Evolutionary conservation across 2,888 invertebrate genomes (phyloP).

Genomic region (Eupithecia pulchellata): DNA sequence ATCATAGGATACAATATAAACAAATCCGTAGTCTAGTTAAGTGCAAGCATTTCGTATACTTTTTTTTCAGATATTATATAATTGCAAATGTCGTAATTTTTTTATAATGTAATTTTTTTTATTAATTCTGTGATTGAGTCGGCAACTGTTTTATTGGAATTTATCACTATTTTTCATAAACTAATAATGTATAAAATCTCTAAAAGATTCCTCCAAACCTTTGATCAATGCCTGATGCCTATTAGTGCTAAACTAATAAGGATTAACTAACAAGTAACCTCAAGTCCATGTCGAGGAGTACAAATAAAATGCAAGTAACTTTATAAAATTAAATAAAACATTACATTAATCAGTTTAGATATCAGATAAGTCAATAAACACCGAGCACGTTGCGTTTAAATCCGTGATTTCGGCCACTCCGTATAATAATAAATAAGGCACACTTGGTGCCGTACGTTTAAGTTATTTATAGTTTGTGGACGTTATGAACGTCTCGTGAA

Average conservation of each 20-base stretch:
- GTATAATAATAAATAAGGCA: constrained; percentile 32
- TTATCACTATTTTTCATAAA: too few relatives aligned
- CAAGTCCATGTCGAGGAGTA: background rate
- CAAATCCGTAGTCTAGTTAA: too few relatives aligned
- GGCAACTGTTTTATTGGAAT: too few relatives aligned
- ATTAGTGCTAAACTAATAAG: background rate
- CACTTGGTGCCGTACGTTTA: constrained; percentile 26
- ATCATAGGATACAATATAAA: too few relatives aligned
- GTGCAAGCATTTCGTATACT: too few relatives aligned
- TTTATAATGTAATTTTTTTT: too few relatives aligned
- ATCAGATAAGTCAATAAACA: background rate
- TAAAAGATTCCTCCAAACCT: background rate
- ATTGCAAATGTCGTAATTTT: too few relatives aligned
- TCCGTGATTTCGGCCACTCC: constrained; percentile 16
- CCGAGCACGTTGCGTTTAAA: background rate
- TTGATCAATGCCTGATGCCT: background rate
- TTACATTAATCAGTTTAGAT: background rate
- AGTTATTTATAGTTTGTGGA: constrained; percentile 37
- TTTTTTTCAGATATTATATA: too few relatives aligned
- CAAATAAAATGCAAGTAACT: background rate
- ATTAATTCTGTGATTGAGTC: too few relatives aligned
- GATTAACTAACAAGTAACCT: background rate
- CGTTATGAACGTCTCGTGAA: background rate
- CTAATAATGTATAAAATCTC: too few relatives aligned
- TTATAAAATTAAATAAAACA: background rate